Evolutionary conservation across 2,113 vertebrate species (phyloP).

Genomic region (Platysteira castanea): DNA sequence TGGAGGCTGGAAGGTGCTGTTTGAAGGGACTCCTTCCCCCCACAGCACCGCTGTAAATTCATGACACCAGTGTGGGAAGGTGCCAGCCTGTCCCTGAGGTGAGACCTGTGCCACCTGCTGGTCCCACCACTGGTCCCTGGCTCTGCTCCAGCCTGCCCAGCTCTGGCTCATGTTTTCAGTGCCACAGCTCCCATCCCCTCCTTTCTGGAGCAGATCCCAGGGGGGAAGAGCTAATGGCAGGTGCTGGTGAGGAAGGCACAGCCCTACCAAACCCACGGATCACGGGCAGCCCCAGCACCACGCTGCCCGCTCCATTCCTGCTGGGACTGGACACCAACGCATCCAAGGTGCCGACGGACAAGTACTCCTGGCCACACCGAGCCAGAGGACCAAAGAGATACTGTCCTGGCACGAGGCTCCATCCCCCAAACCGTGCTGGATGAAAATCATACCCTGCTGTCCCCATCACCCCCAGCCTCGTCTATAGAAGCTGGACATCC

Average conservation of each 20-base stretch:
- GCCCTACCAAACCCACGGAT: neutral
- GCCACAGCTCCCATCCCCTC: neutral
- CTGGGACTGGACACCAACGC: neutral
- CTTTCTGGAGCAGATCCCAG: neutral
- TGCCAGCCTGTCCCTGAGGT: neutral
- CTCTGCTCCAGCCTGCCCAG: neutral
- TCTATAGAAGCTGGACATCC: neutral
- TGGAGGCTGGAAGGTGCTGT: neutral
- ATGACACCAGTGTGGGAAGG: neutral
- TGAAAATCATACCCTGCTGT: accelerated
- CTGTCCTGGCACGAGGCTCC: neutral
- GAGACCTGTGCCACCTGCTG: neutral
- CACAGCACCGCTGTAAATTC: accelerated
- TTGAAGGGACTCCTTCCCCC: neutral
- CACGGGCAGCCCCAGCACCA: neutral
- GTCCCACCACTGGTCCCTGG: neutral
- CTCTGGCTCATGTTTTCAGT: neutral
- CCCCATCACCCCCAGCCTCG: no score
- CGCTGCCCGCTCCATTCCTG: neutral
- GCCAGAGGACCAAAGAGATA: no score
- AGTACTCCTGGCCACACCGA: neutral
- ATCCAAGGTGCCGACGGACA: neutral
- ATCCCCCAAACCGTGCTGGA: neutral
- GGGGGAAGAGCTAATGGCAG: neutral
- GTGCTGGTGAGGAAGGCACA: neutral